These are phyloP conservation scores for Speoplatyrhinus poulsoni DNA, from an alignment of 2,113 vertebrate genomes.

Conservation along the genomic window DNA sequence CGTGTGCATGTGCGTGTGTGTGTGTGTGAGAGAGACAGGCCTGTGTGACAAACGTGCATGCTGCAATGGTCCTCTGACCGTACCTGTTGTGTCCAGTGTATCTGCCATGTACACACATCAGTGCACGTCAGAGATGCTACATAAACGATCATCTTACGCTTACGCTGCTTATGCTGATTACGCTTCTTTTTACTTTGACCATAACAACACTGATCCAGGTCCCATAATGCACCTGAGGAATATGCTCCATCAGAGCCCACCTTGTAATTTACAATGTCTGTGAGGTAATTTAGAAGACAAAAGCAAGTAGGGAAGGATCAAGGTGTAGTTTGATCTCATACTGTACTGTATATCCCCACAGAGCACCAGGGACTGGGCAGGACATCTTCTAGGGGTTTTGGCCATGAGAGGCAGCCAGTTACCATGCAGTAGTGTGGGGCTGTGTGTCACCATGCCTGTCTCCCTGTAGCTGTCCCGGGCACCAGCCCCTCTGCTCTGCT, in stretches of 20 bases:
- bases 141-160: slow-evolving; percentile 44
- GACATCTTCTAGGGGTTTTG: slow-evolving; percentile 4
- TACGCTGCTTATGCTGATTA: slow-evolving; percentile 22
- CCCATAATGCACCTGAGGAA: slow-evolving; percentile 68
- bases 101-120: slow-evolving; percentile 49
- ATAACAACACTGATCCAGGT: slow-evolving; percentile 68
- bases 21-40: slow-evolving; percentile 19
- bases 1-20: neutral
- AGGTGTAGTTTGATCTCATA: no score
- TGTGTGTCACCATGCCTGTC: slow-evolving; percentile 58
- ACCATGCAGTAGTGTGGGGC: slow-evolving; percentile 49
- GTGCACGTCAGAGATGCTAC: slow-evolving; percentile 60
- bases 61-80: slow-evolving; percentile 32
- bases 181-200: slow-evolving; percentile 58
- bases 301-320: no score
- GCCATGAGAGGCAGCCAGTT: slow-evolving; percentile 40
- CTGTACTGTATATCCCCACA: no score
- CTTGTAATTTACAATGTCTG: slow-evolving; percentile 21
- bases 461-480: slow-evolving; percentile 49
- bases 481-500: slow-evolving; percentile 54
- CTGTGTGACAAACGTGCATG: slow-evolving; percentile 37
- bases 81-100: slow-evolving; percentile 41
- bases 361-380: no score
- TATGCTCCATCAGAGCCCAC: slow-evolving; percentile 42
- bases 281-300: no score